Conservation (phyloP, 1,140 invertebrate genomes). For the Drosophila pseudoananassae region DNA sequence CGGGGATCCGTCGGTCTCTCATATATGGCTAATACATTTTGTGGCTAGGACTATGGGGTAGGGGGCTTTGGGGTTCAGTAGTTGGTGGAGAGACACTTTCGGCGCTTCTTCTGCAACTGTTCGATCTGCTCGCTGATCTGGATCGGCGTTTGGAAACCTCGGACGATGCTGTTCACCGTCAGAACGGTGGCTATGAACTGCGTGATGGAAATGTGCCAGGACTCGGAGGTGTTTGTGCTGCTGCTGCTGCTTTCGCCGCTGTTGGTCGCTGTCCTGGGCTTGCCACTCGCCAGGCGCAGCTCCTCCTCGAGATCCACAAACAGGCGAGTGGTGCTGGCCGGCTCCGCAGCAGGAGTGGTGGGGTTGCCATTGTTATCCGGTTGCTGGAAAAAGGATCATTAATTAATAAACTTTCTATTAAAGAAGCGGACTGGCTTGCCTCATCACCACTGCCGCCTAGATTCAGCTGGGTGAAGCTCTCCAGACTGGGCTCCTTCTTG, state of each 20-base stretch:
- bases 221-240: slow-evolving; percentile 64
- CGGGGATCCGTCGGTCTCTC: slow-evolving; percentile 22
- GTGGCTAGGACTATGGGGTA: slow-evolving; percentile 35
- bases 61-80: slow-evolving; percentile 38
- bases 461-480: slow-evolving; percentile 81
- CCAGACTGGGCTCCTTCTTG: slow-evolving; percentile 73
- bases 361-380: slow-evolving; percentile 83
- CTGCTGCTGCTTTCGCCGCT: slow-evolving; percentile 51
- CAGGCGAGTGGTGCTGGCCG: slow-evolving; percentile 61
- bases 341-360: slow-evolving; percentile 75
- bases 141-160: slow-evolving; percentile 64
- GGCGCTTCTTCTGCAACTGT: slow-evolving; percentile 77
- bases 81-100: slow-evolving; percentile 76
- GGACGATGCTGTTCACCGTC: slow-evolving; percentile 68
- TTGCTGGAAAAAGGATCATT: slow-evolving; percentile 28
- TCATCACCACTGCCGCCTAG: slow-evolving; percentile 74
- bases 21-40: slow-evolving; percentile 69
- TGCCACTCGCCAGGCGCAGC: slow-evolving; percentile 52
- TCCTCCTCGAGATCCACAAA: slow-evolving; percentile 78
- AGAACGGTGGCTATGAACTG: slow-evolving; percentile 81
- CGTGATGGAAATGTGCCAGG: slow-evolving; percentile 80
- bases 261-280: slow-evolving; percentile 21
- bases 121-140: slow-evolving; percentile 77
- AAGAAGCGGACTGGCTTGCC: slow-evolving; percentile 31
- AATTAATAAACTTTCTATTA: background rate